These are phyloP conservation scores for Aptenodytes patagonicus DNA, from an alignment of 2,113 vertebrate genomes.

Conservation along the genomic window DNA sequence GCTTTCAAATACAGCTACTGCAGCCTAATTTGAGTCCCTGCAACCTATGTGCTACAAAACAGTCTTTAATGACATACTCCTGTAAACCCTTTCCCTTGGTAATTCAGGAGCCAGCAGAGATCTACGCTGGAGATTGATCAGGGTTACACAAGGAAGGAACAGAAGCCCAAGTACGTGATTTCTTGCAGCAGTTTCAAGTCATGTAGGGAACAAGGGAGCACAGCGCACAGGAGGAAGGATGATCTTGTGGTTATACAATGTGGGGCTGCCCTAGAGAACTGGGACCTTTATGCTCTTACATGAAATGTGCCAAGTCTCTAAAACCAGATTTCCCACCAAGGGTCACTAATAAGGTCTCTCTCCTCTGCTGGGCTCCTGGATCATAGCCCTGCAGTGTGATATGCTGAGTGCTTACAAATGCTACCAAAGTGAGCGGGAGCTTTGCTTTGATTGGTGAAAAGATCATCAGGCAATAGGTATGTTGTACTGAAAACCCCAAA, in stretches of 20 bases:
- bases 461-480: not conserved
- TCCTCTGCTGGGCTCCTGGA: not conserved
- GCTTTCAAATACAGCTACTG: not conserved
- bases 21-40: not conserved
- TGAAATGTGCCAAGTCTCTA: not conserved
- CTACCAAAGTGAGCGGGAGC: not conserved
- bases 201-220: not conserved
- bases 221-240: not conserved
- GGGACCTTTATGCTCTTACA: not conserved
- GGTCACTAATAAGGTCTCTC: not conserved
- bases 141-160: not conserved
- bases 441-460: not conserved
- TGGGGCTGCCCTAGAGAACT: not conserved
- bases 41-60: not conserved
- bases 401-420: not conserved
- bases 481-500: not conserved
- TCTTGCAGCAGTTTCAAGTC: not conserved
- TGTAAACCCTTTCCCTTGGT: not conserved
- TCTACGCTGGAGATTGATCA: not conserved
- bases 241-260: not conserved
- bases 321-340: not conserved
- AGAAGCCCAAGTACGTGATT: not conserved
- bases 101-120: not conserved
- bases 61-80: not conserved
- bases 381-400: not conserved